Evolutionary conservation across 2,888 invertebrate genomes (phyloP).

Genomic region (Anthophora plumipes): DNA sequence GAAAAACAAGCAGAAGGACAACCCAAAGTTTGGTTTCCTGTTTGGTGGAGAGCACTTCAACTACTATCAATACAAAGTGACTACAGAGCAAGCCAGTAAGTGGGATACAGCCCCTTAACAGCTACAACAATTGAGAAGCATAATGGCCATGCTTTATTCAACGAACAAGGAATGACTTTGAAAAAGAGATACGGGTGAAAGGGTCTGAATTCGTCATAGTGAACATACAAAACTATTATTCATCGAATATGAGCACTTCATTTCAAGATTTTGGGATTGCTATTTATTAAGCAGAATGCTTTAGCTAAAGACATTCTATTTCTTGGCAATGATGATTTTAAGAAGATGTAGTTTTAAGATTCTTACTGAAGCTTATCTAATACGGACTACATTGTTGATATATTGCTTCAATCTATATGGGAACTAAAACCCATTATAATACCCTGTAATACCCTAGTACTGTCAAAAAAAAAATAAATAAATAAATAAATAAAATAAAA

Average conservation of each 20-base stretch:
- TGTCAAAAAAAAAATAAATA: constrained; percentile 56
- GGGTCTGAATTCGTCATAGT: constrained; percentile 71
- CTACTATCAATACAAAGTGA: constrained; percentile 98
- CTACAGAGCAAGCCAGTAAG: constrained; percentile 97
- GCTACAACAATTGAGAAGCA: constrained; percentile 76
- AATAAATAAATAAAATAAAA: no score
- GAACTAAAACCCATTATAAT: constrained; percentile 54
- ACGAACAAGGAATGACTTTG: constrained; percentile 74
- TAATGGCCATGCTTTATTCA: constrained; percentile 73
- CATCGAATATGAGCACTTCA: constrained; percentile 68
- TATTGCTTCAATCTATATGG: constrained; percentile 69
- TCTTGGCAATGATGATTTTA: constrained; percentile 71
- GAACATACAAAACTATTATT: constrained; percentile 71
- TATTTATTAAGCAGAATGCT: constrained; percentile 73
- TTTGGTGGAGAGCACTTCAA: constrained; percentile 98
- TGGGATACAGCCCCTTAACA: constrained; percentile 83
- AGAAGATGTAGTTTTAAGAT: constrained; percentile 75
- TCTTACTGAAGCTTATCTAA: constrained; percentile 71
- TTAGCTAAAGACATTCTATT: constrained; percentile 70
- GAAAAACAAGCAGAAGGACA: constrained; percentile 98
- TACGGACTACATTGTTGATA: constrained; percentile 66
- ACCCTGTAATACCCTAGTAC: constrained; percentile 70
- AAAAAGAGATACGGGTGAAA: constrained; percentile 72
- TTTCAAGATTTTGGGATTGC: constrained; percentile 76
- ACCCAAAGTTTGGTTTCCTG: constrained; percentile 98